Base-by-base conservation (phyloP, 2,797 vertebrate species). In the Silurus lanzhouensis region DNA sequence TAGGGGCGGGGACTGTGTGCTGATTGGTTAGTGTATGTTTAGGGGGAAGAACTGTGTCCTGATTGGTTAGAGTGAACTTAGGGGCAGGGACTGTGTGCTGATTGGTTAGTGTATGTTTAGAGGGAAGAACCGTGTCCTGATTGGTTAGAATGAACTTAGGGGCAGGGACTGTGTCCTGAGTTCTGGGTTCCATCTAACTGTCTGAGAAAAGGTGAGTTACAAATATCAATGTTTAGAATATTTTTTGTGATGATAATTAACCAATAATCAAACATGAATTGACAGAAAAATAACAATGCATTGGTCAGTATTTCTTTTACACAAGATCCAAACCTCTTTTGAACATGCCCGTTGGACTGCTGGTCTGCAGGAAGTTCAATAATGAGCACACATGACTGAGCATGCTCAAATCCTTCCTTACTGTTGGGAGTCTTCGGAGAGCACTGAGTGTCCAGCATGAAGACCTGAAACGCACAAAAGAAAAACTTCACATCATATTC, bases 361-460 rank as follows among this genome's bases (percentile, higher is more conserved):
- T 96, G 97, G 85, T 98, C 97, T 1, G 94, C 91, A 14, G 98
- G 98, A 87, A 99, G 93, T 89, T 99, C 98, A 22, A 99, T 99
- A 90, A 99, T 96, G 55, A 99, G 96, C 74, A 99, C 97, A 31
- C 97, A 99, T 0, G 98, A 99, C 93, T 99, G 98, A 70, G 98
- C 98, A 0, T 99, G 98, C 92, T 99, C 98, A 68, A 99, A 99
- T 46, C 97, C 97, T 61, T 98, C 97, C 89, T 97, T 98, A 93
- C 94, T 98, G 94, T 94, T 99, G 27, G 98, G 98, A 0, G 98
- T 99, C 94, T 99, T 99, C 4, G 98, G 97, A 14, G 97, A 98
- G 85, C 97, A 97, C 90, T 99, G 98, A 2, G 96, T 97, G 90
- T 99, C 98, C 91, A 99, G 89, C 97, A 99, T 98, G 38, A 99